These are phyloP conservation scores for Gymnopithys bicolor DNA, from an alignment of 2,797 vertebrate species.

Conservation along the genomic window DNA sequence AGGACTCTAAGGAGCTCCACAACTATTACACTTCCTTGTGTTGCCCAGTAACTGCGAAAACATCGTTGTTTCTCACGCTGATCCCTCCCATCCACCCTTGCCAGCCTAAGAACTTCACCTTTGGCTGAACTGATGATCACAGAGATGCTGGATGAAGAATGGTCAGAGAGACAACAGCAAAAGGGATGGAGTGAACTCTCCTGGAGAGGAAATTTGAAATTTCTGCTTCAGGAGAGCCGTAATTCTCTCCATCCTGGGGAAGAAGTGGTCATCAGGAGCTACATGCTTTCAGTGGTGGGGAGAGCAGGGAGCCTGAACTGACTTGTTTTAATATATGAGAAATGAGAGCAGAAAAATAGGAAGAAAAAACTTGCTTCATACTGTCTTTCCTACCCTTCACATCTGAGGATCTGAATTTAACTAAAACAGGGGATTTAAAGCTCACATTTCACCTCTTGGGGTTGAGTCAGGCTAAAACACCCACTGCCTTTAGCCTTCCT, in stretches of 20 bases:
- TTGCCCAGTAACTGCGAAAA: background rate
- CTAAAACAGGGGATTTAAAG: background rate
- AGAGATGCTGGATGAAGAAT: background rate
- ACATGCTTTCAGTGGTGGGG: fast-evolving
- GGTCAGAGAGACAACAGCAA: background rate
- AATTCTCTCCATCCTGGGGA: background rate
- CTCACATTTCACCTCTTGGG: background rate
- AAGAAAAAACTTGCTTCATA: background rate
- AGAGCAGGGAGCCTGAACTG: background rate
- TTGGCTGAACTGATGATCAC: background rate
- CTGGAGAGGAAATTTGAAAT: background rate
- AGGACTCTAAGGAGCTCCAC: background rate
- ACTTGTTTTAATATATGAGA: background rate
- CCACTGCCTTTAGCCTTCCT: background rate
- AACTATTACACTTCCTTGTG: background rate
- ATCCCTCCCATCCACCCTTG: background rate
- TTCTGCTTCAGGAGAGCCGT: background rate
- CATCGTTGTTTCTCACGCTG: background rate
- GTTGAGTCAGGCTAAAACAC: background rate
- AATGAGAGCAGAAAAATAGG: background rate
- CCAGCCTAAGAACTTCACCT: background rate
- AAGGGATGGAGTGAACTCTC: background rate
- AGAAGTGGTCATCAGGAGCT: background rate
- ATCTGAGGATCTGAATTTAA: background rate
- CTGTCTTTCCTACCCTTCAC: background rate